Evolutionary conservation across 2,113 vertebrate genomes (phyloP), one percentile per base, ranked within the genome.

Genomic region (Xiphophorus couchianus): DNA sequence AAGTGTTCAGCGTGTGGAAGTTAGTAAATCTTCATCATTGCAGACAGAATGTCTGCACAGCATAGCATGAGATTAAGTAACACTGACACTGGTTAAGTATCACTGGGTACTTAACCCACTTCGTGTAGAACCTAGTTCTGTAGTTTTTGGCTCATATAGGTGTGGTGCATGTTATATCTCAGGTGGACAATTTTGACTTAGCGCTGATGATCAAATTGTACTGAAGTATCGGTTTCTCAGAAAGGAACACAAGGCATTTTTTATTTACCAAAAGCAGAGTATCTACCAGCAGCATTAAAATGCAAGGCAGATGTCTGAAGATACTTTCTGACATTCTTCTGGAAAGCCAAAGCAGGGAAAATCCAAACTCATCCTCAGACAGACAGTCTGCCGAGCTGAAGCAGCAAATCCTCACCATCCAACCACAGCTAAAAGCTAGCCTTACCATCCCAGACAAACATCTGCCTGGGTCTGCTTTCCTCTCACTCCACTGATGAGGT

Each of bases 401-500:
- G 80, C 78, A 79, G 60, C 54, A 78, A 78, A 76, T 69, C 33
- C 42, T 54, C 30, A 15, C 62, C 31, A 14, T 84, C 61, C 77
- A 71, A 71, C 81, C 84, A 66, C 78, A 85, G 81, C 61, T 83
- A 81, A 88, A 77, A 58, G 39, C 3, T n/a, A 25, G 17, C 70
- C 84, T 86, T 71, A 77, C 76, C 78, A 76, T 77, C 76, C 61
- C 80, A 69, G 69, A 81, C 75, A 62, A 37, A 81, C 84, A 62
- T 70, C 19, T 66, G 75, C 81, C 54, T 63, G 66, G 67, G 48
- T 80, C 75, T 73, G 37, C 81, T 82, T 84, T 82, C 62, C 73
- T 54, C 58, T 72, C 12, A 51, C 79, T 84, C 66, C 68, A 27
- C 75, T 86, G 81, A 92, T 92, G 88, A 92, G 78, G 90, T 92